phyloP scores from a whole-genome alignment of 2,888 invertebrate species.

The Zootermopsis nevadensis region DNA sequence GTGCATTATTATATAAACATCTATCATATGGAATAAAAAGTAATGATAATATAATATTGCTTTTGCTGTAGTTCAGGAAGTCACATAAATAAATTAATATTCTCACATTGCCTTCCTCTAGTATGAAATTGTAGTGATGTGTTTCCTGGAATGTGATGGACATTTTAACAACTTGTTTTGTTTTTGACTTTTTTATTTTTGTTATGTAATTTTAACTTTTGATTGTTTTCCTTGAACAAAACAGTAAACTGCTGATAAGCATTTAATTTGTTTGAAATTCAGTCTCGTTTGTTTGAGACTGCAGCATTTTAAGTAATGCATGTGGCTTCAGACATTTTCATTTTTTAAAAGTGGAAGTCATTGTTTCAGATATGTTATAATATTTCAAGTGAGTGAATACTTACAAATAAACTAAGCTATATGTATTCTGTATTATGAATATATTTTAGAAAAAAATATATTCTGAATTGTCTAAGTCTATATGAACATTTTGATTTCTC shows the following conservation, averaged over 20 bases:
- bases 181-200: neutral
- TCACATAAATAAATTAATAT: slow-evolving; percentile 19
- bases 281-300: too few species aligned
- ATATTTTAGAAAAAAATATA: too few species aligned
- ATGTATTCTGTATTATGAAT: too few species aligned
- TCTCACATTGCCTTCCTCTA: neutral
- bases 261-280: too few species aligned
- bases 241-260: neutral
- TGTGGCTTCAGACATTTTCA: too few species aligned
- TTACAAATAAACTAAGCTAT: too few species aligned
- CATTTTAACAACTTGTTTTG: neutral
- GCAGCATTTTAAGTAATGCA: too few species aligned
- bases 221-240: neutral
- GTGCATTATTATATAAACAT: slow-evolving; percentile 27
- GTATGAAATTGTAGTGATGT: slow-evolving; percentile 7
- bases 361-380: too few species aligned
- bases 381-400: too few species aligned
- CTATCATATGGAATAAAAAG: neutral
- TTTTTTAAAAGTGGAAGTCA: too few species aligned
- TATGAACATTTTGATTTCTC: too few species aligned
- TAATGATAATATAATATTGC: slow-evolving; percentile 13
- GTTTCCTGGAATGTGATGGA: neutral
- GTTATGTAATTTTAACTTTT: neutral
- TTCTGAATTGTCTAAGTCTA: too few species aligned
- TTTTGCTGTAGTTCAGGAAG: slow-evolving; percentile 19